Conservation (phyloP, 2,888 invertebrate genomes). For the Himalopsyche tibetana region DNA sequence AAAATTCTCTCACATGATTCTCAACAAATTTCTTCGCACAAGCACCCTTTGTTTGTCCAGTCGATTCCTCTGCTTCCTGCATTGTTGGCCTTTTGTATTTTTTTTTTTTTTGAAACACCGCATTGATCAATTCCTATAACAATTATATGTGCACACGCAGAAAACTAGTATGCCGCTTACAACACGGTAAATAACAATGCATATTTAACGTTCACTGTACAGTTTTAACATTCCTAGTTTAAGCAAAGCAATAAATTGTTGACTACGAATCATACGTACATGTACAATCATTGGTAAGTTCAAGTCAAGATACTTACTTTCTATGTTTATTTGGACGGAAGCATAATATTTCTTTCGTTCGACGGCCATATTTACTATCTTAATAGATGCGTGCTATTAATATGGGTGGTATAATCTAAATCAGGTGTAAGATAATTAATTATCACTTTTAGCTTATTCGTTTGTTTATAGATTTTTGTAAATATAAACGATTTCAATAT, state of each 20-base stretch:
- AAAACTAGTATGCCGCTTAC: background rate
- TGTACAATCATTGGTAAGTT: no score
- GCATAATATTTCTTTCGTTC: no score
- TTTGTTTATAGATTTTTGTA: no score
- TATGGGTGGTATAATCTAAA: no score
- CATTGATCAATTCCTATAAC: slow-evolving; percentile 25
- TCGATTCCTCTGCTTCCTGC: background rate
- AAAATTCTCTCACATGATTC: background rate
- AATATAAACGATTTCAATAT: no score
- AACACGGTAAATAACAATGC: background rate
- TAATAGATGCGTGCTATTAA: no score
- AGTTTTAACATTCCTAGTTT: background rate
- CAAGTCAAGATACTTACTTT: no score
- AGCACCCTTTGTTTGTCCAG: slow-evolving; percentile 13
- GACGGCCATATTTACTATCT: no score
- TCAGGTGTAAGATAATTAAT: no score
- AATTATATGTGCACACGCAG: slow-evolving; percentile 10
- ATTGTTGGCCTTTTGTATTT: background rate
- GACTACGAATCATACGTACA: no score
- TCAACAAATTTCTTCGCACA: background rate
- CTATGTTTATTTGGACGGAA: no score
- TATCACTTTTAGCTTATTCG: no score
- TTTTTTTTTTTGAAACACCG: background rate
- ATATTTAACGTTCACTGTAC: slow-evolving; percentile 2
- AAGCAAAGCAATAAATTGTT: background rate